Evolutionary conservation across 2,797 vertebrate species (phyloP).

Genomic region (Molossus alvarezi): DNA sequence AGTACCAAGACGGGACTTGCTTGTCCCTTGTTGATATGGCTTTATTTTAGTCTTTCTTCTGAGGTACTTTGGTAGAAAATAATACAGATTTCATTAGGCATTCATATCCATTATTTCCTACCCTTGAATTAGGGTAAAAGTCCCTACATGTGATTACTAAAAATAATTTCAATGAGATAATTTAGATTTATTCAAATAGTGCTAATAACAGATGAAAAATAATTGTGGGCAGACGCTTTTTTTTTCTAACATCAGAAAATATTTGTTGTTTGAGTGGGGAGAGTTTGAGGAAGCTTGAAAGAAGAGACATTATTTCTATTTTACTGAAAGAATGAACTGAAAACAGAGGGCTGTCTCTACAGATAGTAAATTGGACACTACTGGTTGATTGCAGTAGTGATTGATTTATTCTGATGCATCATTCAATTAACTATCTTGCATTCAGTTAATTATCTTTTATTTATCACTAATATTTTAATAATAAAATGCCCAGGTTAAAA

Average conservation of each 20-base stretch:
- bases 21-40: neutral
- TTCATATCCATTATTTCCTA: constrained; percentile 3
- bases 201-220: neutral
- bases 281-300: neutral
- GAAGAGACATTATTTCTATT: neutral
- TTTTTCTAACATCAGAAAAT: neutral
- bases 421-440: neutral
- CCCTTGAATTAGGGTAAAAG: constrained; percentile 43
- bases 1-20: neutral
- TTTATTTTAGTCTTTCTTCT: constrained; percentile 56
- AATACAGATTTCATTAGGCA: constrained; percentile 4
- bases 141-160: constrained; percentile 8
- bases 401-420: neutral
- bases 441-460: neutral
- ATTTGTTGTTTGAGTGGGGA: neutral
- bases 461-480: neutral
- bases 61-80: constrained; percentile 32
- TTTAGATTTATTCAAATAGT: constrained; percentile 33
- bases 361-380: neutral
- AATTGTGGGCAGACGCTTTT: neutral
- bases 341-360: neutral
- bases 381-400: constrained; percentile 3
- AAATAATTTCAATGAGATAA: constrained; percentile 38
- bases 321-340: constrained; percentile 49
- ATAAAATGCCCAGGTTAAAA: neutral